Base-by-base conservation (phyloP, 2,888 invertebrate species). In the Neocrepidodera transversa region DNA sequence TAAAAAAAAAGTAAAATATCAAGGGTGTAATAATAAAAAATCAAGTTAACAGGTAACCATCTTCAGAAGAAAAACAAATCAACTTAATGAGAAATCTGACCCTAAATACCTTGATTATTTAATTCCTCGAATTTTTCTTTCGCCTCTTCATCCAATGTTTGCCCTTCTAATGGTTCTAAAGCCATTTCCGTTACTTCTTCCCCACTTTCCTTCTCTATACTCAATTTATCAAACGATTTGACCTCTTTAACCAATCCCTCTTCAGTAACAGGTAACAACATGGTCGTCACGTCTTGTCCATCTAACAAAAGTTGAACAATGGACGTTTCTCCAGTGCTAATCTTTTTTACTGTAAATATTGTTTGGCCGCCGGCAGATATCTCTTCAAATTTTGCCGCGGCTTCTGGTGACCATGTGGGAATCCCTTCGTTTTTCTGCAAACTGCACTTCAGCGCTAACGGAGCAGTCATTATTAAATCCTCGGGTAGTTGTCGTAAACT, bases 361-460 rank as follows among this genome's bases (percentile, higher is more conserved):
- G 88, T 87, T 30, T 86, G 86, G 0, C 89, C 90, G 32, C 87
- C 86, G 0, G 86, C 88, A 0, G 87, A 85, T 6, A 92, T 77
- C 60, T 88, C 87, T 16, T 82, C 80, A 71, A 92, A 92, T 70
- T 84, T 86, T 1, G 83, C 76, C 64, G 86, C 85, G 0, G 90
- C 88, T 67, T 83, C 83, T 1, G 84, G 80, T 0, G 89, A 85
- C 91, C 92, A 92, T 14, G 75, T 70, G 4, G 71, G 65, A 2
- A 84, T 74, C 8, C 81, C 83, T 8, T 78, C 74, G 2, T 0
- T 83, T 43, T 83, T 79, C 36, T 81, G 79, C 30, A 89, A 74
- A 6, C 83, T 80, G 68, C 88, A 89, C 71, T 87, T 87, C 66
- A 85, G 84, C 0, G 88, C 87, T 48, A 88, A 75, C 0, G 87